Conservation (phyloP, 2,797 vertebrate species). For the Taeniopygia guttata region DNA sequence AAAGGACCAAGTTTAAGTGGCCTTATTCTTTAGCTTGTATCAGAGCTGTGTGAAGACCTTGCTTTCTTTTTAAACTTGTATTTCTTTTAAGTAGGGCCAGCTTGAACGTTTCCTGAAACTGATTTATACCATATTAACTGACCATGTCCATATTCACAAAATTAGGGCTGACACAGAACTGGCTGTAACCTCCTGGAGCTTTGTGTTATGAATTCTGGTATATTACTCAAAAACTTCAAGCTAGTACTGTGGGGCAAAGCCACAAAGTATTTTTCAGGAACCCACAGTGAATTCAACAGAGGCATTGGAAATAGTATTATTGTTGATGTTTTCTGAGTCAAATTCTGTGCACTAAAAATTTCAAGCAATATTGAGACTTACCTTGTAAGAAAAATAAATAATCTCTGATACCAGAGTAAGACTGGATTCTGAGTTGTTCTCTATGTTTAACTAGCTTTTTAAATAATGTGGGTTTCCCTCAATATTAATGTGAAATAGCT, state of each 20-base stretch:
- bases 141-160: background rate
- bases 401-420: conserved; percentile 1
- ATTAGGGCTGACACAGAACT: background rate
- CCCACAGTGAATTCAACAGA: background rate
- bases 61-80: background rate
- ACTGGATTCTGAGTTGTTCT: conserved; percentile 51
- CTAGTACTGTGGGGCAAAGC: background rate
- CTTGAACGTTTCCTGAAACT: background rate
- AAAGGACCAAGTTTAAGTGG: conserved; percentile 12
- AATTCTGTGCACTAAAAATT: conserved; percentile 46
- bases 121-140: background rate
- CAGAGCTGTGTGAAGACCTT: background rate
- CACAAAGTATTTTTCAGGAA: background rate
- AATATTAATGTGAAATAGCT: conserved; percentile 53
- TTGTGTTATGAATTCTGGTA: background rate
- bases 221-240: background rate
- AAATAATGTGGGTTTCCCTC: conserved; percentile 2
- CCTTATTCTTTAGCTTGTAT: background rate
- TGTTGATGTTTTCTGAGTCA: background rate
- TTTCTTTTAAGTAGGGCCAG: background rate
- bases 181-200: background rate
- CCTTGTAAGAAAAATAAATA: conserved; percentile 46
- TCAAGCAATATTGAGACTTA: conserved; percentile 60
- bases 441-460: conserved; percentile 30
- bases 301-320: background rate